Evolutionary conservation across 2,888 invertebrate species (phyloP).

Genomic region (Dynastes grantii): DNA sequence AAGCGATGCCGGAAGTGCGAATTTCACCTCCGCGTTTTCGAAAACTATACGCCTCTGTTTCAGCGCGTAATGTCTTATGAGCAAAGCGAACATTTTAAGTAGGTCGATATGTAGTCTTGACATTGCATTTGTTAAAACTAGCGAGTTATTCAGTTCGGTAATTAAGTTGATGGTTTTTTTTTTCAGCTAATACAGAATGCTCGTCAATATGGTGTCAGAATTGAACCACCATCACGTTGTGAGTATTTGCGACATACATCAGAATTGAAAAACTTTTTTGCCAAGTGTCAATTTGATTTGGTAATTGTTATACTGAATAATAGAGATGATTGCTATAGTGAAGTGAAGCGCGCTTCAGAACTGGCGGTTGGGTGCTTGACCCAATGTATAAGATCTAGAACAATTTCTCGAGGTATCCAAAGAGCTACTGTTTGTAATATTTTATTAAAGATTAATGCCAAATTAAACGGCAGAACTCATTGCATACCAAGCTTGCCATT

Average conservation of each 20-base stretch:
- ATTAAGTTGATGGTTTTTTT: neutral
- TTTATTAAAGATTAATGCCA: conserved; percentile 85
- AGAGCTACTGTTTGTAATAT: conserved; percentile 80
- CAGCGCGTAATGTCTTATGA: no score
- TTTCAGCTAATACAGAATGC: conserved; percentile 42
- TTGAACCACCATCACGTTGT: conserved; percentile 3
- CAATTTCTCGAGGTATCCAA: conserved; percentile 72
- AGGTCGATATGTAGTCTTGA: no score
- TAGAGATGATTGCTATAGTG: conserved; percentile 59
- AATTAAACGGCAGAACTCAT: conserved; percentile 89
- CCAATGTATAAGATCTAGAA: conserved; percentile 79
- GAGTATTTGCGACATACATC: neutral
- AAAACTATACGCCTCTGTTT: no score
- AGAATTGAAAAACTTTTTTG: conserved; percentile 20
- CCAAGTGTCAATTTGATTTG: conserved; percentile 62
- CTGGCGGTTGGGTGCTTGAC: conserved; percentile 79
- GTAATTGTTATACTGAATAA: conserved; percentile 76
- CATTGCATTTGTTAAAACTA: no score
- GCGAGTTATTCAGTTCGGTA: neutral
- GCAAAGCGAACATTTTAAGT: no score
- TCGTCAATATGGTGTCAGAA: conserved; percentile 7
- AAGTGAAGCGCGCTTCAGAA: conserved; percentile 74
- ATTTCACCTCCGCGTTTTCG: no score
- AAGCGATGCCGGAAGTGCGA: no score
- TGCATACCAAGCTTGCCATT: conserved; percentile 51